These are phyloP conservation scores for Diadumene lineata DNA, from an alignment of 92 coral and sea anemone genomes.

Conservation along the genomic window DNA sequence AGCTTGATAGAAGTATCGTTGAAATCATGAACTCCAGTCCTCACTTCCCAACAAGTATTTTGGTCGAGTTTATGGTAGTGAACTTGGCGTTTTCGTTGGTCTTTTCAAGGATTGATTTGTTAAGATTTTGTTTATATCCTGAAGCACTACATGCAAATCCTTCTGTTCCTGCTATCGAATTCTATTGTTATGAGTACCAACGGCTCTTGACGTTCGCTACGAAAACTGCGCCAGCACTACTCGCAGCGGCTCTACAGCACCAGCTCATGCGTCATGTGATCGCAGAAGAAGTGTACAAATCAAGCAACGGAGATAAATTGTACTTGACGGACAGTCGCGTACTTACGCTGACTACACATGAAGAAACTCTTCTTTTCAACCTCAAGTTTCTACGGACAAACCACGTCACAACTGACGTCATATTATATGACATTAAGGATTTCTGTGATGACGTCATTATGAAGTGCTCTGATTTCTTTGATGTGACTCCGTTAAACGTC, in stretches of 20 bases:
- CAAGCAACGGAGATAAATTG: neutral
- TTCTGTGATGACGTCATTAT: conserved; percentile 4
- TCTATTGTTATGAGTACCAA: neutral
- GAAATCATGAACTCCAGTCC: neutral
- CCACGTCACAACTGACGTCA: neutral
- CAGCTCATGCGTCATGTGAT: neutral
- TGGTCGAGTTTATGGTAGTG: conserved; percentile 1
- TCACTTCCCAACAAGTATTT: neutral
- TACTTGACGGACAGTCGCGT: neutral
- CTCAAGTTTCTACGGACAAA: neutral
- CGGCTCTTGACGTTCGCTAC: neutral
- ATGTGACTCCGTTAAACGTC: neutral
- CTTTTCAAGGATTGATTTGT: neutral
- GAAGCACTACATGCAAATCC: neutral
- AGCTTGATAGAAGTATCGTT: neutral
- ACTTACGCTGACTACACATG: neutral
- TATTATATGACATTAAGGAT: neutral
- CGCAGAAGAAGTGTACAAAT: neutral
- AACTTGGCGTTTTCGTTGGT: neutral
- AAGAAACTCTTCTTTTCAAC: neutral
- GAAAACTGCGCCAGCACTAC: neutral
- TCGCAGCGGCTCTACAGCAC: conserved; percentile 8
- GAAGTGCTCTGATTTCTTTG: neutral
- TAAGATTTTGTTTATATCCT: neutral
- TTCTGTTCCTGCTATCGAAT: no score